These are phyloP conservation scores for Balaenoptera acutorostrata DNA, from an alignment of 2,113 vertebrate species.

Conservation along the genomic window DNA sequence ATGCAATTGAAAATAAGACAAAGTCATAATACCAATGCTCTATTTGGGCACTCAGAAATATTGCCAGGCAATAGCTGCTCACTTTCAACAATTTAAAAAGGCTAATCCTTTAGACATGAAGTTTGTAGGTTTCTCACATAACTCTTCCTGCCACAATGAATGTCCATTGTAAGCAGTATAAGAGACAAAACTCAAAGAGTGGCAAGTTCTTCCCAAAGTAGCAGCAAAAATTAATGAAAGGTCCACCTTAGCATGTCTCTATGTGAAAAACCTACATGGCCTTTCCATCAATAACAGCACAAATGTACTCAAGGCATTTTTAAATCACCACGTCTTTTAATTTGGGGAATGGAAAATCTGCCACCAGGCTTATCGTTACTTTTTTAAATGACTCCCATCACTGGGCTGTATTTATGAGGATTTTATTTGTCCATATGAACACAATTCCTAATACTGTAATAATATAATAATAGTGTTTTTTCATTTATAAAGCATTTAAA, in stretches of 20 bases:
- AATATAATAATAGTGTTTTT: background rate
- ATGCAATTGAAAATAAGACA: conserved; percentile 62
- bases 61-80: conserved; percentile 44
- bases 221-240: background rate
- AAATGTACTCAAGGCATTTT: background rate
- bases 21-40: conserved; percentile 42
- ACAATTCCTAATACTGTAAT: background rate
- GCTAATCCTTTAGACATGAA: background rate
- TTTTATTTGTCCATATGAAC: background rate
- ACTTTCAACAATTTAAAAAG: background rate
- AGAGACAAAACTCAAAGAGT: background rate
- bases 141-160: background rate
- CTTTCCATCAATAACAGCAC: background rate
- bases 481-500: background rate
- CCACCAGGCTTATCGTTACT: background rate
- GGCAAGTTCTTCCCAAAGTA: background rate
- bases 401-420: background rate
- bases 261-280: background rate
- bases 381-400: background rate
- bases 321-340: background rate
- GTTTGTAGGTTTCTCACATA: background rate
- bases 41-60: conserved; percentile 62
- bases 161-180: background rate
- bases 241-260: background rate
- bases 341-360: background rate